A percentile compares a stretch with the other conserved stretches of the same genome.
phyloP scores from a whole-genome alignment of 30 jellyfish, hydroid and myxozoan species.

The Turritopsis dohrnii region DNA sequence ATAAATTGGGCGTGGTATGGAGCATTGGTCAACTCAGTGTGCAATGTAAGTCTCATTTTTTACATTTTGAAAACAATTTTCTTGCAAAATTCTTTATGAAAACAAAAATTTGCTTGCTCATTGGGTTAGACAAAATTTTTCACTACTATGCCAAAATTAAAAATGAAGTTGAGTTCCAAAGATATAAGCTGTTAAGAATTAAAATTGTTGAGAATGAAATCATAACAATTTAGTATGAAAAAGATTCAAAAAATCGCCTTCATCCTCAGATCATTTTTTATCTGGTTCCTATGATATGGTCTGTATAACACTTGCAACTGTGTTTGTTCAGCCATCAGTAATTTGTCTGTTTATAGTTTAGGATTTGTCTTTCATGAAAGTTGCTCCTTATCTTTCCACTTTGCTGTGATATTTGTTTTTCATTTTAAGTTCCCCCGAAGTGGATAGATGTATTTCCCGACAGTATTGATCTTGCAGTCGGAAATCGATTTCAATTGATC shows the following conservation, averaged over 20 bases:
- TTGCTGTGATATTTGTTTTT: not conserved
- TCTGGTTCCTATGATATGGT: no score
- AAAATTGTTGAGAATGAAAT: no score
- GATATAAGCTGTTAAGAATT: not conserved
- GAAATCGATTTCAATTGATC: slow-evolving; percentile 34
- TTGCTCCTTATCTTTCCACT: no score
- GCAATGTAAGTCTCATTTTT: not conserved
- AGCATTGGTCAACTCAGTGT: slow-evolving; percentile 28
- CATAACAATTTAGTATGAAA: no score
- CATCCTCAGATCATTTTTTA: no score
- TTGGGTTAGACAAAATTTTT: not conserved
- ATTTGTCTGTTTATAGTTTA: no score
- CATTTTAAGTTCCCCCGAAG: slow-evolving; percentile 51
- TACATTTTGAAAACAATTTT: not conserved
- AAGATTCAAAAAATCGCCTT: no score
- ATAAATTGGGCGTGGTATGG: not conserved
- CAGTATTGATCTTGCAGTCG: slow-evolving; percentile 43
- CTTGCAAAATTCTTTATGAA: not conserved
- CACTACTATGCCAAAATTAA: not conserved
- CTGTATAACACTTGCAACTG: no score
- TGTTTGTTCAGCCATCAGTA: no score
- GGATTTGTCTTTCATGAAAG: no score
- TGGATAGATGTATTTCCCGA: slow-evolving; percentile 52
- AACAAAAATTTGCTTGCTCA: not conserved
- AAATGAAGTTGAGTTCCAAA: not conserved